Base-by-base conservation (phyloP, 35 echinoderm and acorn worm species). In the Diadema setosum region DNA sequence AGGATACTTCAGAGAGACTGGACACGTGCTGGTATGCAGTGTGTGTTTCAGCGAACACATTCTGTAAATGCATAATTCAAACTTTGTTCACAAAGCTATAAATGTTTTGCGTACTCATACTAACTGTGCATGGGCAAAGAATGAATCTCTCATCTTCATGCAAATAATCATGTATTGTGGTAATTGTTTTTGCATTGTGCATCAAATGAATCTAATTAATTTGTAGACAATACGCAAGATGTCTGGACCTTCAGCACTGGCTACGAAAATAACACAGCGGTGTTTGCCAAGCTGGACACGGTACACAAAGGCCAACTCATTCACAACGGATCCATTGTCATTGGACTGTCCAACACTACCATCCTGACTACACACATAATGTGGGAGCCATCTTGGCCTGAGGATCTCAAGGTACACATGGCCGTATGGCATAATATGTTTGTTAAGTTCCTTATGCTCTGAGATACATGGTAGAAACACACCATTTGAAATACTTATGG, bases 371-470 rank as follows among this genome's bases (percentile, higher is more conserved):
- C 49, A 9, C 85, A 92, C 14, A 58, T 89, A 39, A 88, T 58
- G 9, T 96, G 94, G 94, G 64, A 87, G 3, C 84, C 93, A 3
- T 15, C 81, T 2, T 95, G 93, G 93, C 88, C 88, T 18, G 42
- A 70, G 20, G 84, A 61, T 42, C 2, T 91, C 49, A 58, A 83
- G 39, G 93, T 95, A 81, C 67, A 37, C n/a, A n/a, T n/a, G n/a
- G n/a, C n/a, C n/a, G n/a, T n/a, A n/a, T n/a, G n/a, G n/a, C n/a
- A n/a, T n/a, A n/a, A n/a, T n/a, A n/a, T n/a, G n/a, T n/a, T n/a
- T n/a, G n/a, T n/a, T n/a, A n/a, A n/a, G n/a, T n/a, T n/a, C n/a
- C n/a, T n/a, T n/a, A n/a, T n/a, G n/a, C n/a, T n/a, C n/a, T n/a
- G n/a, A n/a, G n/a, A n/a, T n/a, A n/a, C n/a, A n/a, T n/a, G n/a